A percentile compares a stretch with the other conserved stretches of the same genome.
Evolutionary conservation across 2,888 invertebrate genomes (phyloP).

Genomic region (Allolobophora icterica): DNA sequence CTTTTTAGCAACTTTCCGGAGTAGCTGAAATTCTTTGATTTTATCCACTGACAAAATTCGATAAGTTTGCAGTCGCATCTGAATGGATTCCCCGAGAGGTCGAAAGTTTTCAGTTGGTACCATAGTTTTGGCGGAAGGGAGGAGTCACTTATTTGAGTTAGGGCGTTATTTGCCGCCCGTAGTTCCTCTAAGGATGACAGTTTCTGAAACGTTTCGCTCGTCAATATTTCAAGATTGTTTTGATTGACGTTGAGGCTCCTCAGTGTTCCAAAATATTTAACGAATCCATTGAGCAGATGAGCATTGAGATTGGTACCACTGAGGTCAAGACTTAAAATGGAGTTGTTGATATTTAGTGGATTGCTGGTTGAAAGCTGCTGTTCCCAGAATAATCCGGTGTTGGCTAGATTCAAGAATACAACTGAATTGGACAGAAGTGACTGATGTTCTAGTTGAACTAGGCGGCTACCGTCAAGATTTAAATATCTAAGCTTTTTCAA

Average conservation of each 20-base stretch:
- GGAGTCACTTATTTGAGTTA: neutral
- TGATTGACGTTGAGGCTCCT: neutral
- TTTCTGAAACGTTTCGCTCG: neutral
- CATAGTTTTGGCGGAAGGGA: neutral
- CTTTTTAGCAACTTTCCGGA: neutral
- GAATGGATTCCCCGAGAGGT: neutral
- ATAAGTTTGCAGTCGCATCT: neutral
- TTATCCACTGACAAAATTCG: constrained; percentile 17
- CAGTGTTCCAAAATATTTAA: neutral
- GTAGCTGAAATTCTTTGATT: neutral
- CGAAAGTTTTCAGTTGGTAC: neutral
- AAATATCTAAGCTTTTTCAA: neutral
- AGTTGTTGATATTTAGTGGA: neutral
- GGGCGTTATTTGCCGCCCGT: neutral
- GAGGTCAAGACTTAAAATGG: neutral
- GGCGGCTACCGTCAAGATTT: neutral
- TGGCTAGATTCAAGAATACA: neutral
- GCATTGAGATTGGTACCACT: neutral
- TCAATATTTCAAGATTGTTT: neutral
- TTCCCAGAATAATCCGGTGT: neutral
- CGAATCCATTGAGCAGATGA: neutral
- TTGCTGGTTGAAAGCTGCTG: neutral
- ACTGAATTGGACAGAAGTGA: neutral
- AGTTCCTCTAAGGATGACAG: neutral
- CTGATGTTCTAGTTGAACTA: neutral